phyloP scores from a whole-genome alignment of 2,888 invertebrate genomes.

The Seladonia tumulorum region DNA sequence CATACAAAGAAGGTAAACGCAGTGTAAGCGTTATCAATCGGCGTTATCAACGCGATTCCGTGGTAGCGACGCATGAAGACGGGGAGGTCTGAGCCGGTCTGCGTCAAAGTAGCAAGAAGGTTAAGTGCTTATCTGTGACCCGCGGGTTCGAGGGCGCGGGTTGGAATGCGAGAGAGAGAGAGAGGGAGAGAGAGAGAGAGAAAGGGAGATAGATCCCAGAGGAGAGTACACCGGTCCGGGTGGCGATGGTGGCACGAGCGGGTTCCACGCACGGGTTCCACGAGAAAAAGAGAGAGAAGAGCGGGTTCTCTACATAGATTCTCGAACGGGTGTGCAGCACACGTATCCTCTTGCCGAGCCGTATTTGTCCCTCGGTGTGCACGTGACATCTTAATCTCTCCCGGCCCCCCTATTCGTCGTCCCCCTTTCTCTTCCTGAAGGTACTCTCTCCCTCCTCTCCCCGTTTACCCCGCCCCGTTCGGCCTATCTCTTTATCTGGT shows the following conservation, averaged over 20 bases:
- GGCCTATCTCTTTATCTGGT: slow-evolving; percentile 34
- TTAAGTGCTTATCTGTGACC: slow-evolving; percentile 59
- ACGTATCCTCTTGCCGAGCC: slow-evolving; percentile 57
- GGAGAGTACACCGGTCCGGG: slow-evolving; percentile 13
- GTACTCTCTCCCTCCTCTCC: neutral
- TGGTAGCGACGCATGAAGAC: slow-evolving; percentile 13
- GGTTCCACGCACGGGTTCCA: slow-evolving; percentile 41
- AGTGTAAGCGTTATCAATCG: neutral
- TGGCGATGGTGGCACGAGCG: slow-evolving; percentile 69
- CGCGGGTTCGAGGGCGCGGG: slow-evolving; percentile 23
- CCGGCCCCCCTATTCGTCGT: slow-evolving; percentile 23
- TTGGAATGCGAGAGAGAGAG: slow-evolving; percentile 44
- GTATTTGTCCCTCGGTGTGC: slow-evolving; percentile 74
- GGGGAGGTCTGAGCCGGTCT: slow-evolving; percentile 32
- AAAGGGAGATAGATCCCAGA: slow-evolving; percentile 19
- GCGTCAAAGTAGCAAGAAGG: slow-evolving; percentile 54
- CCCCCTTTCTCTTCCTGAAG: slow-evolving; percentile 2
- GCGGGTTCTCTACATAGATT: slow-evolving; percentile 47
- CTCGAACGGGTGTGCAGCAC: slow-evolving; percentile 46
- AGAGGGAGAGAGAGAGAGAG: no score
- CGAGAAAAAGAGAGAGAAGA: slow-evolving; percentile 22
- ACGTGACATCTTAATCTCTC: slow-evolving; percentile 80
- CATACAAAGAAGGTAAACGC: neutral
- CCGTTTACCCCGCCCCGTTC: slow-evolving; percentile 12
- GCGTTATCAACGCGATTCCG: neutral